Evolutionary conservation across 2,888 invertebrate species (phyloP), one percentile per base, ranked within the genome.

Genomic region (Punctoribates punctum): DNA sequence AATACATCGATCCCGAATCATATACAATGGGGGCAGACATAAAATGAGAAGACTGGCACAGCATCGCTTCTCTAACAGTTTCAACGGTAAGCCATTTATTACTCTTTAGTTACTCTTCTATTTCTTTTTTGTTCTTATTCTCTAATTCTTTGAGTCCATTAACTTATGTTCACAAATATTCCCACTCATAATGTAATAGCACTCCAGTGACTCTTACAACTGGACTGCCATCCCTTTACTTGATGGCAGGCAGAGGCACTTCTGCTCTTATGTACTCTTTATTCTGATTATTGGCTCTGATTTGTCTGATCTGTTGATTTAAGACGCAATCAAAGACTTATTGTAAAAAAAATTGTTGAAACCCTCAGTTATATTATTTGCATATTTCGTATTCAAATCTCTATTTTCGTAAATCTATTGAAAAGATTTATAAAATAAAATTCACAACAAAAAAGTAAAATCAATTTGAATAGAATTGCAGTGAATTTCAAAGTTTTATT

Each of bases 351-450:
- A 54, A 54, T 54, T 23, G n/a, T 57, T 25, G 25, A 13, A 60
- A 27, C 13, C 4, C 27, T 60, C 25, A 60, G 11, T 23, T 15
- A 2, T 29, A 27, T 23, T 57, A 27, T 60, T 60, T 60, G 60
- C 60, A 60, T 60, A 60, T 60, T 60, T 60, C 2, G 60, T 60
- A 60, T 60, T 60, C 60, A 60, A 60, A 60, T 60, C 29, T 60
- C 27, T 29, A 8, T 60, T 60, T 57, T 25, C 23, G 3, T 25
- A 25, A 23, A 13, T 57, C 51, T 25, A 60, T 60, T 60, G 60
- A 60, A 60, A 6, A 15, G 60, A 60, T 60, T 60, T 60, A 60
- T 29, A 60, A 27, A 27, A 60, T 25, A 15, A 27, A 60, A 27
- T 60, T 60, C n/a, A 20, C 27, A 27, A 27, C 20, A 15, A 27